phyloP scores from a whole-genome alignment of 1,140 invertebrate species.

The Drosophila arizonae region DNA sequence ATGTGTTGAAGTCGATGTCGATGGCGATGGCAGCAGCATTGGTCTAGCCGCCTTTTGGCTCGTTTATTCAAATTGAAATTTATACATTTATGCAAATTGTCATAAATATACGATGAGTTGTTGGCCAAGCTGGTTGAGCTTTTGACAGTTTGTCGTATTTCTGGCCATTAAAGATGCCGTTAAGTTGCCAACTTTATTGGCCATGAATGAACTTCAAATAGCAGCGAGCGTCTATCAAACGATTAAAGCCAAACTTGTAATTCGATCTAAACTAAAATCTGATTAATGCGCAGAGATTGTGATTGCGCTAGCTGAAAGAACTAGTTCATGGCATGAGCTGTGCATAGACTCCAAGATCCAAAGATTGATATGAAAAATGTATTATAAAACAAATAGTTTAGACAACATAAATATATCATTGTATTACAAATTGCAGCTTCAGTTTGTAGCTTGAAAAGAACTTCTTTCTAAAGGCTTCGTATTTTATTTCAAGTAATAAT shows the following conservation, averaged over 20 bases:
- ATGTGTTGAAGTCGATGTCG: slow-evolving; percentile 16
- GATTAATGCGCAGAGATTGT: neutral
- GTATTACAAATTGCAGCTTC: too few species aligned
- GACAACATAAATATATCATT: too few species aligned
- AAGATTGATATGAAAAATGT: too few species aligned
- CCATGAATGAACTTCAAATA: slow-evolving; percentile 4
- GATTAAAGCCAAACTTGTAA: slow-evolving; percentile 10
- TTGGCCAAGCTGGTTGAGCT: slow-evolving; percentile 22
- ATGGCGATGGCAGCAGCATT: slow-evolving; percentile 26
- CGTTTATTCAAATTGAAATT: slow-evolving; percentile 70
- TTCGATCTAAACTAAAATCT: slow-evolving; percentile 10
- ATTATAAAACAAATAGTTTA: neutral
- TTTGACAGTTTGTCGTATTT: slow-evolving; percentile 67
- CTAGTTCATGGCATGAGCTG: too few species aligned
- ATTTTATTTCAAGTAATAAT: too few species aligned
- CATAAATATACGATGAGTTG: slow-evolving; percentile 53
- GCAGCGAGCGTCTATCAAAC: neutral
- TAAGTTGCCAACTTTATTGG: slow-evolving; percentile 69
- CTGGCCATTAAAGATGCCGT: slow-evolving; percentile 72
- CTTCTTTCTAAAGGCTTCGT: too few species aligned
- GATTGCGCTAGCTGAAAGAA: neutral
- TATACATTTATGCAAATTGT: slow-evolving; percentile 56
- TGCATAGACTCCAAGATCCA: too few species aligned
- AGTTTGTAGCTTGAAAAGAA: too few species aligned
- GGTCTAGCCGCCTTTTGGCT: slow-evolving; percentile 43